These are phyloP conservation scores for Pissodes strobi DNA, from an alignment of 1,140 invertebrate species.

Conservation along the genomic window DNA sequence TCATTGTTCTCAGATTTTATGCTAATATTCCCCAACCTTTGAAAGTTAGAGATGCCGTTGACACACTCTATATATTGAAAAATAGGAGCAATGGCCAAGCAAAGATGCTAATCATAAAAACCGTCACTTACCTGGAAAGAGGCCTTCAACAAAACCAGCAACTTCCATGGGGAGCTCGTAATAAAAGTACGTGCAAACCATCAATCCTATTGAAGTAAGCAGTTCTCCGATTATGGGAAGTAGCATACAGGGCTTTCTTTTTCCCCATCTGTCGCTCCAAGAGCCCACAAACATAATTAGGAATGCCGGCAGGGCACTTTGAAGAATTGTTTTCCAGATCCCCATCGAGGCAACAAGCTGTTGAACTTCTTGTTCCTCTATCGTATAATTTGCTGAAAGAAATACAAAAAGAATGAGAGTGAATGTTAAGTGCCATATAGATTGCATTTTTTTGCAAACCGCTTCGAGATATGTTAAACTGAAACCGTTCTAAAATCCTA, in stretches of 20 bases:
- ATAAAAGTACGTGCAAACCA: slow-evolving; percentile 79
- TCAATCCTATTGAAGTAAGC: slow-evolving; percentile 73
- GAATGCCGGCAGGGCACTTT: slow-evolving; percentile 73
- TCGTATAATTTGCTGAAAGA: slow-evolving; percentile 65
- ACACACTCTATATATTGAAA: no score
- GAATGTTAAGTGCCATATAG: no score
- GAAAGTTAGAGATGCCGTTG: no score
- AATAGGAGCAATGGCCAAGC: no score
- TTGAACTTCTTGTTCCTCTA: slow-evolving; percentile 74
- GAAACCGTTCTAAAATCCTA: no score
- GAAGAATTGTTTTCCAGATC: slow-evolving; percentile 79
- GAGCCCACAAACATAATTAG: slow-evolving; percentile 79
- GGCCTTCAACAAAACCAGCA: slow-evolving; percentile 72
- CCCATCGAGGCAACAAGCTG: slow-evolving; percentile 72
- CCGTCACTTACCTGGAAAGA: slow-evolving; percentile 63
- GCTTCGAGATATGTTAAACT: no score
- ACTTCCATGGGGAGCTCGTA: slow-evolving; percentile 78
- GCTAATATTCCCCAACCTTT: not conserved
- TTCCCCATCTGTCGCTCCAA: slow-evolving; percentile 74
- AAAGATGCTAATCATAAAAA: not conserved
- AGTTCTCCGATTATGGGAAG: slow-evolving; percentile 81
- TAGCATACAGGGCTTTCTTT: slow-evolving; percentile 82
- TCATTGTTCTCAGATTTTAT: not conserved
- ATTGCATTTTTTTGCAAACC: no score
- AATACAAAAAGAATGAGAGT: no score